Conservation (phyloP, 2,113 vertebrate genomes). For the Loxodonta africana region DNA sequence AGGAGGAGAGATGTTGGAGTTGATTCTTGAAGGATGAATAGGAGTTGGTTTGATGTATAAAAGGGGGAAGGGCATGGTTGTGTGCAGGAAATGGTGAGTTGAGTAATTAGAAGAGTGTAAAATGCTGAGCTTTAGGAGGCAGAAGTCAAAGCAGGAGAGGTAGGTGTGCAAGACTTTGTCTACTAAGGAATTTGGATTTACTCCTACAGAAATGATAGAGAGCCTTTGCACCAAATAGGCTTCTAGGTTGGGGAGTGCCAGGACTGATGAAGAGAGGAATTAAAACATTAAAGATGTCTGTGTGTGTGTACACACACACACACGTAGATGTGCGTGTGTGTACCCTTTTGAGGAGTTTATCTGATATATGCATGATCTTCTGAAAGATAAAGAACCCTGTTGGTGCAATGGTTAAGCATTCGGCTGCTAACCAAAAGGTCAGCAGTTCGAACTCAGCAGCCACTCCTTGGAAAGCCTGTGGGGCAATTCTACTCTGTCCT, state of each 20-base stretch:
- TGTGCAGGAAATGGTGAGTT: slow-evolving; percentile 25
- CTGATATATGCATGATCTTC: neutral
- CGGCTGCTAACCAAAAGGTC: no score
- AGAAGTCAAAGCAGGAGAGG: slow-evolving; percentile 21
- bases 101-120: neutral
- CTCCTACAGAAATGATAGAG: neutral
- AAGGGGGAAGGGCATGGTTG: neutral
- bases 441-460: no score
- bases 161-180: neutral
- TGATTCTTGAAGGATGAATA: slow-evolving; percentile 5
- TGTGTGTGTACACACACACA: neutral
- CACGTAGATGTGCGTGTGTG: neutral
- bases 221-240: neutral
- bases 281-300: neutral
- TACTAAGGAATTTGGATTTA: neutral
- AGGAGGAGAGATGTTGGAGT: neutral
- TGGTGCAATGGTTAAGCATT: neutral
- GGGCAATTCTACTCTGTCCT: no score
- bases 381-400: neutral
- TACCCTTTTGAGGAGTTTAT: neutral
- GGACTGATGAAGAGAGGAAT: neutral
- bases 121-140: neutral
- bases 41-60: neutral
- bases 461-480: no score
- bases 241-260: neutral